phyloP scores from a whole-genome alignment of 2,797 vertebrate genomes.

The Kryptolebias ocellatus region DNA sequence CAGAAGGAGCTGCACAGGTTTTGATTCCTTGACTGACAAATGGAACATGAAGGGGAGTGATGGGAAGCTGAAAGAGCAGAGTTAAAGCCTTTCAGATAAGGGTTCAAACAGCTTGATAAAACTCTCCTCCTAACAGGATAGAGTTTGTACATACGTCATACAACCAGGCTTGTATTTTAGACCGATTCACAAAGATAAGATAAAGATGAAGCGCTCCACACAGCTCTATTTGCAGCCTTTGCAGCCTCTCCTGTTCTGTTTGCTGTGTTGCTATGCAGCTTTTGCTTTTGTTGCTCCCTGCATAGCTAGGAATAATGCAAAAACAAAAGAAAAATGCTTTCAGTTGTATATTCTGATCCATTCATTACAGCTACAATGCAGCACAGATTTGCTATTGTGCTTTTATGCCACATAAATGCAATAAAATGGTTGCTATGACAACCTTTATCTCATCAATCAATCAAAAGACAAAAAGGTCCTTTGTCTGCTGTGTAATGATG shows the following conservation, averaged over 20 bases:
- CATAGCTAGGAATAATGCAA: not conserved
- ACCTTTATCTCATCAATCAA: not conserved
- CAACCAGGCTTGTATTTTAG: slow-evolving; percentile 57
- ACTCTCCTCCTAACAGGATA: slow-evolving; percentile 55
- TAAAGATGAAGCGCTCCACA: slow-evolving; percentile 56
- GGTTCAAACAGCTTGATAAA: slow-evolving; percentile 74
- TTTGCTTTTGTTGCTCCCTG: not conserved
- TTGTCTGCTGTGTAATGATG: not conserved
- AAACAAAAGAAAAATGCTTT: too few species aligned
- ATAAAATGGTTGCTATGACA: not conserved
- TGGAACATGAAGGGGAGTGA: slow-evolving; percentile 71
- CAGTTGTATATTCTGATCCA: not conserved
- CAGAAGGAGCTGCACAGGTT: slow-evolving; percentile 28
- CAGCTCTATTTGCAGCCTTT: slow-evolving; percentile 14
- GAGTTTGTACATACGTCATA: slow-evolving; percentile 68
- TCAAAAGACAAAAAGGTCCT: not conserved
- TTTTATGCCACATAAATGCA: slow-evolving; percentile 3
- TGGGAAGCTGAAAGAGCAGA: slow-evolving; percentile 60
- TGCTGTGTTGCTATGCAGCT: slow-evolving; percentile 8
- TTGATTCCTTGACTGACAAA: slow-evolving; percentile 42
- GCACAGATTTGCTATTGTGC: not conserved
- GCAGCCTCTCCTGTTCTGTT: not conserved
- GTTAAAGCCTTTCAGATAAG: slow-evolving; percentile 76
- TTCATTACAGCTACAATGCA: not conserved
- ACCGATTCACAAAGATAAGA: slow-evolving; percentile 75